Percentiles rank a stretch among this genome's conserved stretches.
phyloP scores from a whole-genome alignment of 2,797 vertebrate genomes.

The Apogon talboti region DNA sequence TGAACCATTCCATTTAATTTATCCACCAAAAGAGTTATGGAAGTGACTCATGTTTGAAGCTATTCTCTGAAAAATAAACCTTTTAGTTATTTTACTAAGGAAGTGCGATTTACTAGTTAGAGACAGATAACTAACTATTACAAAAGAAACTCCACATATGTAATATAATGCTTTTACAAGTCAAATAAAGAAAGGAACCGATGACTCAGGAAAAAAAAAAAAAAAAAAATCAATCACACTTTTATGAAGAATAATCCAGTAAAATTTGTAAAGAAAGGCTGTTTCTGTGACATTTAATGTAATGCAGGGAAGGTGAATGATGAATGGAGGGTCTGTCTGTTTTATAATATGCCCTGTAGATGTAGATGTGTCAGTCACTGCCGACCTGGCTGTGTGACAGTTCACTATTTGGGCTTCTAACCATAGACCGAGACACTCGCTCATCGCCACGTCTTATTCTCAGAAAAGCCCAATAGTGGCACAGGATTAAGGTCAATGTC shows the following conservation, averaged over 20 bases:
- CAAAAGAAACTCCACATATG: too few species aligned
- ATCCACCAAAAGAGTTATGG: not conserved
- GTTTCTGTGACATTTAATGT: not conserved
- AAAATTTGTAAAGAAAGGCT: not conserved
- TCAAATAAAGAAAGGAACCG: not conserved
- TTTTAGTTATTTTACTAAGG: too few species aligned
- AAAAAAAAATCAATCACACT: conserved; percentile 1
- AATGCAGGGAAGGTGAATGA: not conserved
- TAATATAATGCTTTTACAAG: too few species aligned
- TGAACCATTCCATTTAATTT: not conserved
- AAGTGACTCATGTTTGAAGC: not conserved
- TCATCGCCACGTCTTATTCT: conserved; percentile 44
- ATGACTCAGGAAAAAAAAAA: not conserved
- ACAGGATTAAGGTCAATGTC: conserved; percentile 83
- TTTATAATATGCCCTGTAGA: conserved; percentile 21
- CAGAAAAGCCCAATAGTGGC: conserved; percentile 66
- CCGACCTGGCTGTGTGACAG: conserved; percentile 42
- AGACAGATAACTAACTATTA: too few species aligned
- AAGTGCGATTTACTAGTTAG: too few species aligned
- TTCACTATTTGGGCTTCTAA: conserved; percentile 59
- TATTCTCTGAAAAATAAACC: too few species aligned
- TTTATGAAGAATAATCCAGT: conserved; percentile 12
- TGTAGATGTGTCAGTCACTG: not conserved
- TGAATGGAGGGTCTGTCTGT: not conserved
- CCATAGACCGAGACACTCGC: conserved; percentile 28